phyloP scores from a whole-genome alignment of 1,140 invertebrate species.

The Gryon sp. region DNA sequence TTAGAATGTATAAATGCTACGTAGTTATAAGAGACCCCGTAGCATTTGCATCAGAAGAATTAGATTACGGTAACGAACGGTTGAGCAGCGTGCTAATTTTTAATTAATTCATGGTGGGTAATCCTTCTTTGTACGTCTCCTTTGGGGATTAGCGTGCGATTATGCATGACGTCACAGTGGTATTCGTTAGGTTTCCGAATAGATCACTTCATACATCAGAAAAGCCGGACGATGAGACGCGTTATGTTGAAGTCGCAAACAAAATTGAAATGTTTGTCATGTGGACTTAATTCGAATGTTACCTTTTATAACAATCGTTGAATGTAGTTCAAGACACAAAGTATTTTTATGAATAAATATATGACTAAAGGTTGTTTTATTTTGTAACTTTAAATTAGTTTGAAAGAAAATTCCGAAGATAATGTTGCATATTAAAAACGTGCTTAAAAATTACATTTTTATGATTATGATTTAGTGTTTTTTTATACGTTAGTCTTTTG shows the following conservation, averaged over 20 bases:
- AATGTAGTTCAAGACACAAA: no score
- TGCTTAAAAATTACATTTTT: no score
- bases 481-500: no score
- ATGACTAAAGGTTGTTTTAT: no score
- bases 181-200: constrained; percentile 62
- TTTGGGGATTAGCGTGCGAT: constrained; percentile 57
- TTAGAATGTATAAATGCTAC: constrained; percentile 12
- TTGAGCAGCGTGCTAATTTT: constrained; percentile 56
- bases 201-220: constrained; percentile 37
- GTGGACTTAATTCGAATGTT: no score
- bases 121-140: constrained; percentile 60
- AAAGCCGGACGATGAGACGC: constrained; percentile 7
- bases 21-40: not conserved
- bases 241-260: not conserved
- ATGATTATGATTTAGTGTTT: no score
- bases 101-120: constrained; percentile 62
- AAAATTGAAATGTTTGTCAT: constrained; percentile 8
- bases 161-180: constrained; percentile 58
- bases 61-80: constrained; percentile 40
- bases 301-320: no score
- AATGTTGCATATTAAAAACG: no score
- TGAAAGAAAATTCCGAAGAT: no score
- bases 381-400: no score
- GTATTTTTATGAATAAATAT: no score
- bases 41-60: constrained; percentile 50